Evolutionary conservation across 2,888 invertebrate species (phyloP), one percentile per base, ranked within the genome.

Genomic region (Chalcis sispes): DNA sequence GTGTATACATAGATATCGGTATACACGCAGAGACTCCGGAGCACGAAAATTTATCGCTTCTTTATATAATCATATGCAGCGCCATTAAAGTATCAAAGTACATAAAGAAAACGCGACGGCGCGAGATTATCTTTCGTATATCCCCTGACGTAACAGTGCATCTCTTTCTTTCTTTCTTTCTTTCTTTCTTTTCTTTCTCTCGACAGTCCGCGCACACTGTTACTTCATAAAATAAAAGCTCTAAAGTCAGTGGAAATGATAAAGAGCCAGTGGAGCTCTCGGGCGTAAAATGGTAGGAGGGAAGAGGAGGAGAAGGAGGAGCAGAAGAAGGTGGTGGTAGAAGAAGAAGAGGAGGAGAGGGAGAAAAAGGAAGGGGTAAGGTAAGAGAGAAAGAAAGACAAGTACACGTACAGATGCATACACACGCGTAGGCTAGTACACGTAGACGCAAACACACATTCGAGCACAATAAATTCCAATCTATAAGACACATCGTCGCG

Each of bases 21-120:
- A 56, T 25, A n/a, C 54, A n/a, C 50, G 29, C 32, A 3, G 4
- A 1, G n/a, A 13, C 32, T 52, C 59, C 27, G 15, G 40, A 5
- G 27, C 36, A 27, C 32, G 59, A 46, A 69, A 77, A 77, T 77
- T 77, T 73, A 73, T 77, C 59, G 70, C 46, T 66, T 61, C 70
- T 77, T 72, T 65, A 70, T 70, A 40, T 70, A 70, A 73, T 77
- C 65, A 70, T 73, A 77, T 73, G 73, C 70, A 70, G 54, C 59
- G 48, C 70, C 73, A 73, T 73, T 73, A 77, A 69, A 77, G 73
- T 73, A 77, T 77, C 77, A 73, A 70, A 73, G 73, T 77, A 73
- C 73, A 77, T 77, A 77, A 77, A 70, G 73, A 73, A 77, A 73
- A 70, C 1, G 61, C 70, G 54, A 46, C 59, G 48, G 32, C 23